A percentile compares a stretch with the other conserved stretches of the same genome.
These are phyloP conservation scores for Helicoverpa zea DNA, from an alignment of 1,140 invertebrate species.

Conservation along the genomic window DNA sequence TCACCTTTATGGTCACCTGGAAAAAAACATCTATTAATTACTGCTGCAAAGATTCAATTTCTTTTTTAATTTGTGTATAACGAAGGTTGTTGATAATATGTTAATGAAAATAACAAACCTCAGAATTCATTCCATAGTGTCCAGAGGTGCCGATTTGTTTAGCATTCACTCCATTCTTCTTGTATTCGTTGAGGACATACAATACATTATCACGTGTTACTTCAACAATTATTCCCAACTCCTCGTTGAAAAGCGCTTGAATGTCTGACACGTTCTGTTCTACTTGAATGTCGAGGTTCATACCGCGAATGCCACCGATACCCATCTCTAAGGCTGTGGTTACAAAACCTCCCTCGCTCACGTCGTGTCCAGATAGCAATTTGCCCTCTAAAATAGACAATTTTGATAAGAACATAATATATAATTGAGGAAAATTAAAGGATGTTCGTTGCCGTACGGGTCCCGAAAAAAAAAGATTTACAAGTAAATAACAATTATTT, in stretches of 20 bases:
- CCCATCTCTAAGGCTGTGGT: slow-evolving; percentile 98
- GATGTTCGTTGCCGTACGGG: no score
- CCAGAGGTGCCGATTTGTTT: slow-evolving; percentile 91
- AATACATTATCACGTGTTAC: slow-evolving; percentile 87
- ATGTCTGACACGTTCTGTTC: slow-evolving; percentile 86
- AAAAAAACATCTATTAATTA: not conserved
- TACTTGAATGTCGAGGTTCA: slow-evolving; percentile 90
- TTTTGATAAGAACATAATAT: not conserved
- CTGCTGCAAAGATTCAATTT: not conserved
- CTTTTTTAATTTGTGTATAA: not conserved
- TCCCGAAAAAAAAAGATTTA: no score
- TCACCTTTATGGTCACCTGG: slow-evolving; percentile 87
- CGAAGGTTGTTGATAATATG: not conserved
- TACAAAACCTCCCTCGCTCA: slow-evolving; percentile 98
- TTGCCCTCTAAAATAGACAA: slow-evolving; percentile 87
- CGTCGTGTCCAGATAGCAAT: slow-evolving; percentile 96
- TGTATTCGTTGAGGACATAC: slow-evolving; percentile 89
- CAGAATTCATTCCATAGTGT: slow-evolving; percentile 90
- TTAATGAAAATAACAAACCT: slow-evolving; percentile 56
- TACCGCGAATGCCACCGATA: slow-evolving; percentile 95
- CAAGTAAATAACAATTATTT: not conserved
- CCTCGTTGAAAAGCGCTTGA: slow-evolving; percentile 95
- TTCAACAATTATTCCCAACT: slow-evolving; percentile 97
- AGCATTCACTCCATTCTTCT: slow-evolving; percentile 88
- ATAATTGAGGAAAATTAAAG: no score